Evolutionary conservation across 2,113 vertebrate genomes (phyloP).

Genomic region (Ginglymostoma cirratum): DNA sequence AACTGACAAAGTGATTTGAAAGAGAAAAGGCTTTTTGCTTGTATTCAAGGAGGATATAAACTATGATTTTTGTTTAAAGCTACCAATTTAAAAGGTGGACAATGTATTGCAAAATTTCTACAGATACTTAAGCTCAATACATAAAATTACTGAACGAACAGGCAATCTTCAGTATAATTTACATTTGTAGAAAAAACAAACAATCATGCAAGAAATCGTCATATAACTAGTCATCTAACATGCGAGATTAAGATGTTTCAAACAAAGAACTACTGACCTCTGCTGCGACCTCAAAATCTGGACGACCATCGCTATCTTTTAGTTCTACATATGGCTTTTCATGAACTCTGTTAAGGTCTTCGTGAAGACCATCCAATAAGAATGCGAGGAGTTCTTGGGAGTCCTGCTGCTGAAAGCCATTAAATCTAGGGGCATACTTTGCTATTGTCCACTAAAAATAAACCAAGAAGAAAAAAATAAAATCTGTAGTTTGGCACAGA

Average conservation of each 20-base stretch:
- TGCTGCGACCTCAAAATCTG: slow-evolving; percentile 92
- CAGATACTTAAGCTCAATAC: not conserved
- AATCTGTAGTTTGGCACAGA: slow-evolving; percentile 21
- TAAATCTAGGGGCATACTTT: slow-evolving; percentile 95
- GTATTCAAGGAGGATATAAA: not conserved
- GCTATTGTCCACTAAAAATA: slow-evolving; percentile 89
- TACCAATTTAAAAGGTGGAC: not conserved
- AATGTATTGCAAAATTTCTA: not conserved
- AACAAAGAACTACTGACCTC: slow-evolving; percentile 64
- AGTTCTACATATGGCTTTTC: slow-evolving; percentile 96
- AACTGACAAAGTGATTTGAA: not conserved
- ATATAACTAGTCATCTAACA: not conserved
- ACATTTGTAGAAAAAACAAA: not conserved
- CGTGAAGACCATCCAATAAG: slow-evolving; percentile 93
- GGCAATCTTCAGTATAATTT: not conserved
- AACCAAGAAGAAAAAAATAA: not conserved
- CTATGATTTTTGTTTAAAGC: not conserved
- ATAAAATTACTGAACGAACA: not conserved
- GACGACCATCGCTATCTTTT: slow-evolving; percentile 90
- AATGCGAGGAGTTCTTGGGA: slow-evolving; percentile 96
- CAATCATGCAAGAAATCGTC: not conserved
- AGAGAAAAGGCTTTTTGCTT: not conserved
- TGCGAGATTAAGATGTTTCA: not conserved
- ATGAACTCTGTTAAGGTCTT: slow-evolving; percentile 92
- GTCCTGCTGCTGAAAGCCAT: slow-evolving; percentile 97